A percentile compares a stretch with the other conserved stretches of the same genome.
These are phyloP conservation scores for Nephotettix cincticeps DNA, from an alignment of 1,140 invertebrate genomes.

Conservation along the genomic window DNA sequence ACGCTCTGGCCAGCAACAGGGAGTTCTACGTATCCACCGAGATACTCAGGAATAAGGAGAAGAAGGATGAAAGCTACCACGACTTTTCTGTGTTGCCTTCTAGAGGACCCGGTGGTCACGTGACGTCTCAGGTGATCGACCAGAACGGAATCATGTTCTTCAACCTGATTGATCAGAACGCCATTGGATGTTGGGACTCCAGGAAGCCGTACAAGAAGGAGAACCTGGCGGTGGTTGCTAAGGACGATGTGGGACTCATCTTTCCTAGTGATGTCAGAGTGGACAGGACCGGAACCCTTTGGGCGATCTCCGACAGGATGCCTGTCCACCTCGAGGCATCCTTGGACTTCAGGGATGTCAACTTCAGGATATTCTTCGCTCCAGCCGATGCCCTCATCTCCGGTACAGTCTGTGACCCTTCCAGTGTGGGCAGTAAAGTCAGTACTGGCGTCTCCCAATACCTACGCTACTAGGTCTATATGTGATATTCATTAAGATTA, in stretches of 20 bases:
- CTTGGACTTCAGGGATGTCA: conserved; percentile 72
- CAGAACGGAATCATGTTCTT: conserved; percentile 71
- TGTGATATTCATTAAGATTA: too few species aligned
- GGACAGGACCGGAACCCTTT: conserved; percentile 56
- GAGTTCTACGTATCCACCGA: conserved; percentile 76
- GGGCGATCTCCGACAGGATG: conserved; percentile 81
- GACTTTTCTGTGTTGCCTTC: conserved; percentile 65
- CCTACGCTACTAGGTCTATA: neutral
- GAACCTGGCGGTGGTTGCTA: conserved; percentile 60
- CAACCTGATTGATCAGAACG: conserved; percentile 75
- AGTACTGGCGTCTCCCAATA: neutral
- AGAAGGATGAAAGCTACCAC: conserved; percentile 55
- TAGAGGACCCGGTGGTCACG: conserved; percentile 64
- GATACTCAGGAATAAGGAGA: conserved; percentile 64
- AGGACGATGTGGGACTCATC: conserved; percentile 69
- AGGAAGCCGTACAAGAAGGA: conserved; percentile 54
- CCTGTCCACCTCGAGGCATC: conserved; percentile 69
- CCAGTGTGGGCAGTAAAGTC: neutral
- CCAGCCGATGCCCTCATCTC: conserved; percentile 61
- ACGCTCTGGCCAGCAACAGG: conserved; percentile 69
- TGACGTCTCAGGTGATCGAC: conserved; percentile 69
- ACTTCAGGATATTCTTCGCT: conserved; percentile 72
- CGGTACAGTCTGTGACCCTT: conserved; percentile 66
- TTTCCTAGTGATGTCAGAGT: conserved; percentile 80
- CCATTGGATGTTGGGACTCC: conserved; percentile 78